phyloP scores from a whole-genome alignment of 2,113 vertebrate species.

The Empidonax alnorum region DNA sequence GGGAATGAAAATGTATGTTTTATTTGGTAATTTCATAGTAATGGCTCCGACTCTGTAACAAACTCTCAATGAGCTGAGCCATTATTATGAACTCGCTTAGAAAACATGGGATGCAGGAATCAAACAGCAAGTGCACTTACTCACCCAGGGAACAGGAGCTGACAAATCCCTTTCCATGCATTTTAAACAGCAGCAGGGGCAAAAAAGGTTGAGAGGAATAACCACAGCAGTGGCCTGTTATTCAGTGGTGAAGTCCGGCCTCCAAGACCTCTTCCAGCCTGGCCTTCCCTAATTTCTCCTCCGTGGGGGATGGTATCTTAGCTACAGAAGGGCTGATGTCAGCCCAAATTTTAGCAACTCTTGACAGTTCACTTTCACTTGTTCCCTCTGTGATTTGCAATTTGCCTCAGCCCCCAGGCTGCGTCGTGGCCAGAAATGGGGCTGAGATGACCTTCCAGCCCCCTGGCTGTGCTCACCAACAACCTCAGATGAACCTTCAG shows the following conservation, averaged over 20 bases:
- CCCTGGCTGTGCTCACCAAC: background rate
- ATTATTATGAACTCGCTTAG: background rate
- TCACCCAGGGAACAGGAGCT: background rate
- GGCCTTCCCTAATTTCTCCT: background rate
- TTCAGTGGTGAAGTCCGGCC: background rate
- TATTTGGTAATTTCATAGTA: slow-evolving; percentile 60
- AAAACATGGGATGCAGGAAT: background rate
- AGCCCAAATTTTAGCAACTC: background rate
- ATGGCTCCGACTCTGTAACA: slow-evolving; percentile 7
- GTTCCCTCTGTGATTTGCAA: background rate
- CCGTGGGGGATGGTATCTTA: background rate
- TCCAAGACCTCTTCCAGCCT: background rate
- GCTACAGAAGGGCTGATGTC: background rate
- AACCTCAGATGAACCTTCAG: background rate
- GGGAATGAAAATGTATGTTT: slow-evolving; percentile 59
- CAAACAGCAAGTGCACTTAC: background rate
- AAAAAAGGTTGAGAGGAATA: background rate
- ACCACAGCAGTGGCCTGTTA: fast-evolving
- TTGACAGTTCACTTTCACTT: background rate
- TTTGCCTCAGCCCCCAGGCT: background rate
- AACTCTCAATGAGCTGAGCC: background rate
- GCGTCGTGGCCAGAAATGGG: background rate
- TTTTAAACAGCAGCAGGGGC: background rate
- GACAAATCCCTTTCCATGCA: background rate
- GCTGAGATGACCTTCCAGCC: background rate